Base-by-base conservation (phyloP, 2,888 invertebrate genomes). In the Melangyna quadrimaculata region DNA sequence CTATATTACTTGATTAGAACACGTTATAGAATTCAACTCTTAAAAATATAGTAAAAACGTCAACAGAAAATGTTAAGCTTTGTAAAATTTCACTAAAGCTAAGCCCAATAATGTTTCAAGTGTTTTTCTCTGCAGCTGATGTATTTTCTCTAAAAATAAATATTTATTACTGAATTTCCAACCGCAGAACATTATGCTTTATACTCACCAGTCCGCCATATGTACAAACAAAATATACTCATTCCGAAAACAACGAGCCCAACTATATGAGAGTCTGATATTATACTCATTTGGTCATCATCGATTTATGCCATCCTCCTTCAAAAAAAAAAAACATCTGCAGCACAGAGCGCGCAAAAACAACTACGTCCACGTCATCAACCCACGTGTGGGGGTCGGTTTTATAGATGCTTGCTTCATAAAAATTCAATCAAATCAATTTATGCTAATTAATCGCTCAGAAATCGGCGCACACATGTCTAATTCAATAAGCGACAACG, bases 401-500 rank as follows among this genome's bases (percentile, higher is more conserved):
- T 77, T 51, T 86, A 81, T 86, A 70, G 86, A 73, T 81, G 65
- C 77, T 79, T 79, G 83, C 89, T 89, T 90, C 89, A 90, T 91
- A 90, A 91, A 91, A 91, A 91, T 91, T 91, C 90, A 90, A 91
- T 91, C 92, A 92, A 92, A 92, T 92, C 91, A 92, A 91, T 92
- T 92, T 92, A 92, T 92, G 91, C 90, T 91, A 92, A 92, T 92
- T 91, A 91, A 91, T 91, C 91, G 90, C 89, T 86, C 73, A 81
- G 81, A 86, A 86, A 86, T 81, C 81, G 86, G 77, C 81, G 78
- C 86, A 81, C 81, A 81, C 86, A 86, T 86, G 81, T 86, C 86
- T 86, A 86, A 86, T 86, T 86, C 77, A 86, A 86, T 86, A 81
- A 86, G 77, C 81, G 73, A 63, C 84, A 48, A 35, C 63, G 35